Conservation (phyloP, 2,797 vertebrate genomes). For the Zenarchopterus dispar region DNA sequence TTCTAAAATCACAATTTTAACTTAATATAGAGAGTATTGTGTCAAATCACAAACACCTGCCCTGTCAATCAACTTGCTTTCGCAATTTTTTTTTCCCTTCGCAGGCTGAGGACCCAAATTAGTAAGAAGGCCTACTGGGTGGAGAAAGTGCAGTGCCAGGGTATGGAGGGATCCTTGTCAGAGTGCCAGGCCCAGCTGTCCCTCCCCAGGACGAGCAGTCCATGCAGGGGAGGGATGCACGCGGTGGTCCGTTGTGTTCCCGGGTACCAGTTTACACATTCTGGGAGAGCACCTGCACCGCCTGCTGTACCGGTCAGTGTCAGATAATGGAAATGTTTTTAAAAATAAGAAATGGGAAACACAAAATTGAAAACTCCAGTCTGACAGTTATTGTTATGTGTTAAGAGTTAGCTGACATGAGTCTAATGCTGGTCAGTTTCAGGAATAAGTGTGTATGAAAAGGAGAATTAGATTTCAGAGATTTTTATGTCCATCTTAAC, state of each 20-base stretch:
- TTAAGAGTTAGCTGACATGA: no score
- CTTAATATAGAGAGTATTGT: background rate
- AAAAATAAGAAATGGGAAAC: background rate
- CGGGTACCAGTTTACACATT: conserved; percentile 76
- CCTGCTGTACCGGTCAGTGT: conserved; percentile 68
- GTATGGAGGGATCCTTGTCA: conserved; percentile 85
- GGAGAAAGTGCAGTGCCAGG: conserved; percentile 88
- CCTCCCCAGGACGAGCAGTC: conserved; percentile 72
- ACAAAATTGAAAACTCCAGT: no score
- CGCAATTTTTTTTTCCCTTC: background rate
- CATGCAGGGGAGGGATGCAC: conserved; percentile 88
- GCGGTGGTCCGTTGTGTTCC: conserved; percentile 88
- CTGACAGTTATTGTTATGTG: no score
- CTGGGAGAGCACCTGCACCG: conserved; percentile 63
- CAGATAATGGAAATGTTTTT: background rate
- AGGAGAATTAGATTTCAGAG: no score
- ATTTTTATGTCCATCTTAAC: no score
- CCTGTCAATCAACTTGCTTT: background rate
- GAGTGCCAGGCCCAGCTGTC: conserved; percentile 85
- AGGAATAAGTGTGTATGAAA: no score
- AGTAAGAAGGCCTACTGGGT: conserved; percentile 94
- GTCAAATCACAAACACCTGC: background rate
- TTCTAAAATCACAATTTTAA: background rate
- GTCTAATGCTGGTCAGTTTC: no score
- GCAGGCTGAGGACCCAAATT: conserved; percentile 84